Percentiles rank a stretch among this genome's conserved stretches.
phyloP scores from a whole-genome alignment of 2,113 vertebrate genomes.

The Hiodon tergisus region DNA sequence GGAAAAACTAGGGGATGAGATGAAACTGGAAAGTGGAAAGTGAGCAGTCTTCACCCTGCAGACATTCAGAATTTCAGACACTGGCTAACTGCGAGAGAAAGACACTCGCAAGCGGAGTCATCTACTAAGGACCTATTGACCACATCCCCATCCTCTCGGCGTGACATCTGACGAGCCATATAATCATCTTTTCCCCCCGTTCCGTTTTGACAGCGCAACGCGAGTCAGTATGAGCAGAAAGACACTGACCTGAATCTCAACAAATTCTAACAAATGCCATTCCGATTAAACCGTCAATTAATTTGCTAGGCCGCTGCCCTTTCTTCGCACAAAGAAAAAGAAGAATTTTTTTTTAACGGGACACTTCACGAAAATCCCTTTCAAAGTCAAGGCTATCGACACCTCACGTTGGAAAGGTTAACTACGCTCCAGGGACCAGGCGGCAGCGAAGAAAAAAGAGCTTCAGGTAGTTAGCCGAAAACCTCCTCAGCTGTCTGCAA shows the following conservation, averaged over 20 bases:
- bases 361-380: conserved; percentile 23
- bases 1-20: conserved; percentile 15
- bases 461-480: conserved; percentile 15
- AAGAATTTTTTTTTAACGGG: too few relatives aligned
- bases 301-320: conserved; percentile 3
- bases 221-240: conserved; percentile 20
- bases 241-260: conserved; percentile 19
- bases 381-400: conserved; percentile 23
- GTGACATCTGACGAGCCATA: conserved; percentile 18
- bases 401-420: conserved; percentile 25
- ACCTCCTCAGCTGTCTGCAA: neutral
- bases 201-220: conserved; percentile 23
- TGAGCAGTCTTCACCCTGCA: conserved; percentile 12
- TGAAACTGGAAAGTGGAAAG: conserved; percentile 24
- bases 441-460: too few relatives aligned
- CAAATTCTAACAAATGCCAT: conserved; percentile 20
- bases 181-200: conserved; percentile 12
- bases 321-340: neutral
- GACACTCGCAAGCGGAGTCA: conserved; percentile 24
- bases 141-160: conserved; percentile 13
- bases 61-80: conserved; percentile 13
- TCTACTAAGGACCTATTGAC: conserved; percentile 37
- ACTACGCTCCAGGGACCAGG: neutral
- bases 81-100: conserved; percentile 20
- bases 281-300: conserved; percentile 34